phyloP scores from a whole-genome alignment of 1,140 invertebrate genomes.

The Papilio xuthus region DNA sequence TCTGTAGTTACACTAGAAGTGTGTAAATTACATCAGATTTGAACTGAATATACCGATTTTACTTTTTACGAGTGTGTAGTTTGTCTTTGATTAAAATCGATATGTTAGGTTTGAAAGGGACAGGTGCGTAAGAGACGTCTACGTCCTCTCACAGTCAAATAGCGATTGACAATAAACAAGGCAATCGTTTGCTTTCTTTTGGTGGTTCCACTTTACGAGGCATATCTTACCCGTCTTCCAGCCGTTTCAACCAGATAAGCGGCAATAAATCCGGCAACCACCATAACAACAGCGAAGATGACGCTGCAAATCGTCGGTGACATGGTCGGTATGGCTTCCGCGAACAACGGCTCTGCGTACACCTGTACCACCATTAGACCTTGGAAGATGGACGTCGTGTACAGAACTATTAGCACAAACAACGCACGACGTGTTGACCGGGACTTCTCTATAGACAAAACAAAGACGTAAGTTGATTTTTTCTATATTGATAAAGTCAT shows the following conservation, averaged over 20 bases:
- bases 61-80: no score
- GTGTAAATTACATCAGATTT: no score
- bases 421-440: conserved; percentile 48
- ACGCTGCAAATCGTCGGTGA: conserved; percentile 55
- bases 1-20: no score
- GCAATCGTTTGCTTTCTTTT: no score
- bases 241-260: conserved; percentile 55
- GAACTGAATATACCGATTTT: no score
- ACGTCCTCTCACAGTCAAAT: no score
- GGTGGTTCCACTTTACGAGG: no score
- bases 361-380: conserved; percentile 54
- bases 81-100: no score
- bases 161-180: no score
- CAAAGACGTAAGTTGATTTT: neutral
- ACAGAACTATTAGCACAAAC: conserved; percentile 42
- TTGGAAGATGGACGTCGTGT: conserved; percentile 51
- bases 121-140: no score
- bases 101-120: no score
- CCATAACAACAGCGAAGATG: conserved; percentile 45
- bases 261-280: conserved; percentile 46
- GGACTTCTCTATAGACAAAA: conserved; percentile 54
- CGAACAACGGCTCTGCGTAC: conserved; percentile 56
- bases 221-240: conserved; percentile 61
- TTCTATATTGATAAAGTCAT: no score
- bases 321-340: conserved; percentile 52